Base-by-base conservation (phyloP, 2,797 vertebrate genomes). In the Parotocinclus haroldoi region DNA sequence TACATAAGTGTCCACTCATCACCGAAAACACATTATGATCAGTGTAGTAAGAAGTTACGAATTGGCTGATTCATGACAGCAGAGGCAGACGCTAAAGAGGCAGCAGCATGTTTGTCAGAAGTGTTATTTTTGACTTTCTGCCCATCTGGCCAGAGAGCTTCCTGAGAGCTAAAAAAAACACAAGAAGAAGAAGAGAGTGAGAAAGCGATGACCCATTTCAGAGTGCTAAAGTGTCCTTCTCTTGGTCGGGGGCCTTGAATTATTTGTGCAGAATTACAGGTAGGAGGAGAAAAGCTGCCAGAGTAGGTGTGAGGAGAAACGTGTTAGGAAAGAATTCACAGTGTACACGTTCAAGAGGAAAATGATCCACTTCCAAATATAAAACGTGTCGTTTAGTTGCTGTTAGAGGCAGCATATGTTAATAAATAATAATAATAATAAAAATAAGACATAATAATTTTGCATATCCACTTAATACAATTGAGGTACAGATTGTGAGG, bases 101-200 rank as follows among this genome's bases (percentile, higher is more conserved):
- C 80, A 83, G 81, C 76, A 83, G 84, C 83, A 85, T 78, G 86
- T 82, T 80, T 82, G 84, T 85, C 83, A 82, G 84, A 75, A 82
- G 68, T 77, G 82, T 86, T 89, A 88, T 89, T 89, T 89, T 87
- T 87, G 85, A 86, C 82, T 76, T 83, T 83, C 75, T 62, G 51
- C 83, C 88, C 85, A 86, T 90, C 86, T 89, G 87, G 81, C 81
- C 84, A 80, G 79, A 84, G 78, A 81, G 78, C 75, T 78, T 79
- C 75, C 76, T 80, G 79, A 83, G 83, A 40, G 38, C 55, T 67
- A 39, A 27, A 12, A 18, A 54, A 50, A 45, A 60, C 19, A 58
- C 39, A 27, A 39, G 40, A 55, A 37, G 40, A 55, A 37, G 37
- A 80, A 80, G 78, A 64, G 75, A 83, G 68, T 79, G 56, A 69